Base-by-base conservation (phyloP, 2,888 invertebrate species). In the Aporophyla lueneburgensis region DNA sequence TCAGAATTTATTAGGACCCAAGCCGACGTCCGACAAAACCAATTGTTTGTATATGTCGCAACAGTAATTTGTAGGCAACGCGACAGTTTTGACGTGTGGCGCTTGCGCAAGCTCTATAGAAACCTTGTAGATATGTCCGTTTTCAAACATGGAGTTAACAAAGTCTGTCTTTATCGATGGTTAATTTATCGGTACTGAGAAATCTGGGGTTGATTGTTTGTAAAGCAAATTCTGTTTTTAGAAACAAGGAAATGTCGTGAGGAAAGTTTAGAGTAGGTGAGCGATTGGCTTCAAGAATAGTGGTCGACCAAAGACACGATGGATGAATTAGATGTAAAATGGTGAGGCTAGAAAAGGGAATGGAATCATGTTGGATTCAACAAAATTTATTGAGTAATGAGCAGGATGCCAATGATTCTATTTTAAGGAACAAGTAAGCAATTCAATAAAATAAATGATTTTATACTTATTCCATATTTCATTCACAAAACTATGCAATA, bases 11-110 rank as follows among this genome's bases (percentile, higher is more conserved):
- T 71, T 51, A 75, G 65, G 61, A 49, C 58, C n/a, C 46, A 14
- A 49, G 21, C 33, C 65, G 40, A 43, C 54, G 33, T 53, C 51
- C 59, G 68, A 69, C 63, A 69, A 51, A 56, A 43, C n/a, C 59
- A 61, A 67, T 58, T 67, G 73, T 61, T 51, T 24, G 61, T 54
- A 43, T 73, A n/a, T 85, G 73, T 27, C 27, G 85, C 59, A 83
- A 83, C 51, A 12, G 61, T 83, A 77, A 83, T 83, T 83, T 85
- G 83, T 85, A 85, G 58, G 77, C 83, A 81, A 62, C 73, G 33
- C 85, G 82, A 74, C 83, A 74, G 63, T 76, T 80, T 77, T 85
- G 83, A 74, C 68, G 82, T 71, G 82, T 65, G 33, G 46, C 70
- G 85, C 19, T 85, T 83, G 61, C 77, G 77, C 71, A 83, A 83